Base-by-base conservation (phyloP, 2,113 vertebrate genomes). In the Brachypodius melanocephalos region DNA sequence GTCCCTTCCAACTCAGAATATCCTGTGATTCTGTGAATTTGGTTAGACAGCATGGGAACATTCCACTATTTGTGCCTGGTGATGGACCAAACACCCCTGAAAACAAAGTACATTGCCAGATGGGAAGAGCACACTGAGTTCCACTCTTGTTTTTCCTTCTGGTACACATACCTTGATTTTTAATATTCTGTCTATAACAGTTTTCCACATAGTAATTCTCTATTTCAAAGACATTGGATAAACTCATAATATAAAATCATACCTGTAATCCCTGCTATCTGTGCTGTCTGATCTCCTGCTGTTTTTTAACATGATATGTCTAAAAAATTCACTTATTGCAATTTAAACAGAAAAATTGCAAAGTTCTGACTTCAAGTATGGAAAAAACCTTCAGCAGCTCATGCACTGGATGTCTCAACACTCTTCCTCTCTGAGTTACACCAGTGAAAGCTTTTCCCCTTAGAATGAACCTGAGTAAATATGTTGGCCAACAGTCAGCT, bases 11-110 rank as follows among this genome's bases (percentile, higher is more conserved):
- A 36, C 38, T 38, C 54, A 61, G 17, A 86, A 61, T 52, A 45
- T 28, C 38, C 46, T 38, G 18, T 61, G 54, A 52, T 32, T 61
- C 32, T 38, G 12, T 45, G 54, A 71, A 49, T n/a, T 49, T 2
- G 0, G 17, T 65, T 49, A 52, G 32, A 38, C 0, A 0, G 36
- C 49, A 57, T 1, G 1, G 26, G 32, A 85, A 28, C 54, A 62
- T 52, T 42, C 21, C 29, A 51, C 32, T 61, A 34, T 5, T 63
- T 40, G 34, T 31, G 61, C 17, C 20, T 22, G 12, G 29, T 19
- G 21, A 59, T 40, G 24, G n/a, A 88, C 42, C 7, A 8, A 62
- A 61, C 21, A 34, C 18, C 7, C 13, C 16, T 21, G 49, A 58
- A 78, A 48, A 55, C 17, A 67, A 84, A 75, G 13, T 25, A 55